phyloP scores from a whole-genome alignment of 92 coral and sea anemone species.

The Heliopora coerulea region DNA sequence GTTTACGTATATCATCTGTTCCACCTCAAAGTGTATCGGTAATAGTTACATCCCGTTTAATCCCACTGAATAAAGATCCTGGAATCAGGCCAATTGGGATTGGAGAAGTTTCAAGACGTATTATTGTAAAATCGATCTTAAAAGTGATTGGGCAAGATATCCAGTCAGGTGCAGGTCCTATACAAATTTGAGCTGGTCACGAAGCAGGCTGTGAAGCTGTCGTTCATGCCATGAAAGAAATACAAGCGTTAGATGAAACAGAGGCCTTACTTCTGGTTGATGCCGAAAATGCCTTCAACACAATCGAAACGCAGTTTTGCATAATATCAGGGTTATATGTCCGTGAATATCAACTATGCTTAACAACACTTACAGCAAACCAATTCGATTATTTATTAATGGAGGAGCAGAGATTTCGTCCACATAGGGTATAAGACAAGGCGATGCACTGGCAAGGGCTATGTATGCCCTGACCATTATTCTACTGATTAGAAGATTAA shows the following conservation, averaged over 20 bases:
- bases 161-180: background rate
- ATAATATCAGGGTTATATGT: conserved; percentile 17
- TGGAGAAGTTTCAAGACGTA: no score
- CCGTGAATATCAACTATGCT: background rate
- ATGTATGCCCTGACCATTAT: background rate
- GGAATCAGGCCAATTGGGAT: no score
- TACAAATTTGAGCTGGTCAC: conserved; percentile 21
- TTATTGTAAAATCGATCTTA: no score
- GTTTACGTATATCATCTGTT: no score
- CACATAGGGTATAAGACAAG: no score
- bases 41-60: no score
- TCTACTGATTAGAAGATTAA: conserved; percentile 12
- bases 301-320: background rate
- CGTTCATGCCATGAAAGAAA: conserved; percentile 1
- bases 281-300: conserved; percentile 14
- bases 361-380: conserved; percentile 5
- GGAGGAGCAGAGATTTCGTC: no score
- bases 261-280: conserved; percentile 2
- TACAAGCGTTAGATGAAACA: background rate
- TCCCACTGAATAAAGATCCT: no score
- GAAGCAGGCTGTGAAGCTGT: conserved; percentile 5
- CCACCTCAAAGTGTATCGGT: no score
- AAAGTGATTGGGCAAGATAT: no score
- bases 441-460: background rate
- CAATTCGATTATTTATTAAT: conserved; percentile 13